These are phyloP conservation scores for Sinonovacula constricta DNA, from an alignment of 1,140 invertebrate genomes.

Conservation along the genomic window DNA sequence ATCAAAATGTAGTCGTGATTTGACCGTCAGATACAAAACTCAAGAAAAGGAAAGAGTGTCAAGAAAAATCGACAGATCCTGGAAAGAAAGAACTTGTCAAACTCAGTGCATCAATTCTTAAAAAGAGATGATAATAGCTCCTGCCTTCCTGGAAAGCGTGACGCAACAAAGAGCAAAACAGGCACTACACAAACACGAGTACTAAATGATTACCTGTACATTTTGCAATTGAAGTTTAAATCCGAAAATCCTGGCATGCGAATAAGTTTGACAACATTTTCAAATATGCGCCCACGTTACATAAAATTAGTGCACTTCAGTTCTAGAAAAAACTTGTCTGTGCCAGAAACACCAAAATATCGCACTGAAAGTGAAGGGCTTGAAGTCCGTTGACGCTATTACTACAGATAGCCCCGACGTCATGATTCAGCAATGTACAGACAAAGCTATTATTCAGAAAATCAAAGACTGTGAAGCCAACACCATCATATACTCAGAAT, in stretches of 20 bases:
- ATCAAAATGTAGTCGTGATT: background rate
- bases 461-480: background rate
- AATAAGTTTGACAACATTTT: conserved; percentile 19
- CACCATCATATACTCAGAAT: conserved; percentile 14
- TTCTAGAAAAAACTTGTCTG: conserved; percentile 20
- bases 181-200: background rate
- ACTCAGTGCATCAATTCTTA: background rate
- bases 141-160: background rate
- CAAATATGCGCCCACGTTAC: conserved; percentile 1
- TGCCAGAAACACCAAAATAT: conserved; percentile 43
- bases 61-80: background rate
- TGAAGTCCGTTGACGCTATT: background rate
- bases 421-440: background rate
- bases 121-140: conserved; percentile 22
- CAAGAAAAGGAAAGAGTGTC: background rate
- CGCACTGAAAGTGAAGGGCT: conserved; percentile 24
- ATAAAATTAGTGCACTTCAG: conserved; percentile 23
- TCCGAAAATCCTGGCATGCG: background rate
- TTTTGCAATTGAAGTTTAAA: conserved; percentile 28
- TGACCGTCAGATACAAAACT: background rate
- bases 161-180: background rate
- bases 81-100: background rate
- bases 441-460: conserved; percentile 6
- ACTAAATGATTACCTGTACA: conserved; percentile 11
- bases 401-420: conserved; percentile 13